Percentiles rank a stretch among this genome's conserved stretches.
These are phyloP conservation scores for Cotesia congregata DNA, from an alignment of 2,888 invertebrate genomes.

Conservation along the genomic window DNA sequence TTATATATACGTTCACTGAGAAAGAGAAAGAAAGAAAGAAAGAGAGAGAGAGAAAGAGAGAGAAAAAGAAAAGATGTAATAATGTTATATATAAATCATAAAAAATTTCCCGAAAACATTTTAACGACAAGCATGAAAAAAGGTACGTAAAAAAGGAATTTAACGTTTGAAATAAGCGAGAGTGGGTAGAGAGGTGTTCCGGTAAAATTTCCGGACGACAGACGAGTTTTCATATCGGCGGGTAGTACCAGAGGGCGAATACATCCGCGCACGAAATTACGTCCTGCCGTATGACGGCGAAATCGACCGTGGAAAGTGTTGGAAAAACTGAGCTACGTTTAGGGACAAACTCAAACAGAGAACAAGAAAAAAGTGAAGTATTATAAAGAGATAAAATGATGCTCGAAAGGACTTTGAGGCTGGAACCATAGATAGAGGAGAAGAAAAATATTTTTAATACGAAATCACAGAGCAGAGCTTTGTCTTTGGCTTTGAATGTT, in stretches of 20 bases:
- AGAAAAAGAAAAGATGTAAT: background rate
- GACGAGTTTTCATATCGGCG: slow-evolving; percentile 44
- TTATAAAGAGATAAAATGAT: background rate
- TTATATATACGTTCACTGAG: background rate
- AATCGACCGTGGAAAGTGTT: slow-evolving; percentile 48
- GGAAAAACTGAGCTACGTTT: slow-evolving; percentile 11
- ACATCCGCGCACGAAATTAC: slow-evolving; percentile 46
- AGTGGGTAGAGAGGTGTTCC: slow-evolving; percentile 29
- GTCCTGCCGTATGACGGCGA: slow-evolving; percentile 43
- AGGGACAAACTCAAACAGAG: slow-evolving; percentile 32
- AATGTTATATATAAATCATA: slow-evolving; percentile 17
- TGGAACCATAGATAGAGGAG: background rate
- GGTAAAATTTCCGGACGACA: slow-evolving; percentile 34
- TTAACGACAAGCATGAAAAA: slow-evolving; percentile 15
- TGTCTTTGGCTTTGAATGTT: background rate
- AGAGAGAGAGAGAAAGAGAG: background rate
- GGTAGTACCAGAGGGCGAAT: slow-evolving; percentile 18
- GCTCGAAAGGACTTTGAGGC: slow-evolving; percentile 20
- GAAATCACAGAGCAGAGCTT: background rate
- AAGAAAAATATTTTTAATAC: background rate
- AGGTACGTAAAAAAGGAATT: background rate
- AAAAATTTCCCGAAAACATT: slow-evolving; percentile 27
- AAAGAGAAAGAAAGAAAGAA: background rate
- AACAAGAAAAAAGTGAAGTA: slow-evolving; percentile 16
- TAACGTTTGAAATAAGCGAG: slow-evolving; percentile 17